Conservation (phyloP, 2,888 invertebrate genomes). For the Terebella lapidaria region DNA sequence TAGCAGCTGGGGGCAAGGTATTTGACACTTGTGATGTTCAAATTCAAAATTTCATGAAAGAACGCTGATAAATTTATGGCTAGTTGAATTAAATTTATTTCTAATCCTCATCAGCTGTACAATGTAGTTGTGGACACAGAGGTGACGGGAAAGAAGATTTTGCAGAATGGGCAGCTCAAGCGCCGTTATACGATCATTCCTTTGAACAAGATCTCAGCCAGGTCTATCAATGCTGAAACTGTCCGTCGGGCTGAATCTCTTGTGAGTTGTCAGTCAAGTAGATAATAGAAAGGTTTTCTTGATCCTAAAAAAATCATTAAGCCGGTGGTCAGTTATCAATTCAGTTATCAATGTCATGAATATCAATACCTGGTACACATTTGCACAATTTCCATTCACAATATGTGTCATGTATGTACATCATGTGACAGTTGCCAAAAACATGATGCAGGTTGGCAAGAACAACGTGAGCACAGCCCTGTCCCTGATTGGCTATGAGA, state of each 20-base stretch:
- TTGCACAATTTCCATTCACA: too few relatives aligned
- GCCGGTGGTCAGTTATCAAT: too few relatives aligned
- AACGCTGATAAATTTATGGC: background rate
- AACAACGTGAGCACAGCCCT: slow-evolving; percentile 79
- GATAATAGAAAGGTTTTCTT: background rate
- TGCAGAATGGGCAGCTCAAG: slow-evolving; percentile 76
- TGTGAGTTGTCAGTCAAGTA: too few relatives aligned
- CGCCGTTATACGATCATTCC: slow-evolving; percentile 83
- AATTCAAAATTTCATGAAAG: background rate
- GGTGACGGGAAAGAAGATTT: slow-evolving; percentile 71
- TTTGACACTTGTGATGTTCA: too few relatives aligned
- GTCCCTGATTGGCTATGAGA: slow-evolving; percentile 69
- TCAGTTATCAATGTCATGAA: too few relatives aligned
- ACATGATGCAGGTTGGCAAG: slow-evolving; percentile 68
- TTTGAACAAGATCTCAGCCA: slow-evolving; percentile 75
- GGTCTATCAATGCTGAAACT: slow-evolving; percentile 61
- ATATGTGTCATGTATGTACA: too few relatives aligned
- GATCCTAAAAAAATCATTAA: too few relatives aligned
- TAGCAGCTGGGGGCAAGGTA: slow-evolving; percentile 42
- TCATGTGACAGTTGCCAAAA: too few relatives aligned
- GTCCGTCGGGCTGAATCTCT: slow-evolving; percentile 61
- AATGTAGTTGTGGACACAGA: slow-evolving; percentile 88
- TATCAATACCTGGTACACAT: too few relatives aligned
- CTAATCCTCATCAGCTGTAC: slow-evolving; percentile 72
- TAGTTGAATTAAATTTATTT: too few relatives aligned